A percentile compares a stretch with the other conserved stretches of the same genome.
These are phyloP conservation scores for Drepana falcataria DNA, from an alignment of 2,888 invertebrate species.

Conservation along the genomic window DNA sequence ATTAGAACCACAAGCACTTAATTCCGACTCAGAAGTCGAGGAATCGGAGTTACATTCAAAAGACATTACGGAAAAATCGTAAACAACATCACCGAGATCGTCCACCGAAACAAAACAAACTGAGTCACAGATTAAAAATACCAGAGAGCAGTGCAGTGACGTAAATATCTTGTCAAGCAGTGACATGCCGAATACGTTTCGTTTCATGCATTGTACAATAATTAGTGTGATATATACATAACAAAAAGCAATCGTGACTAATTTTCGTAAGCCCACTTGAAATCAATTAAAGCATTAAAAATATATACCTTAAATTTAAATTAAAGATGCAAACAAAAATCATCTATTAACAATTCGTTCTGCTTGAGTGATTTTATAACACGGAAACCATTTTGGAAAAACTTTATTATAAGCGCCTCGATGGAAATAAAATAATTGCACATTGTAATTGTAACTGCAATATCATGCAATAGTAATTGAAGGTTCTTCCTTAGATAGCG, in stretches of 20 bases:
- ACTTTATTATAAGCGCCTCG: slow-evolving; percentile 4
- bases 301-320: too few relatives aligned
- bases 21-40: slow-evolving; percentile 65
- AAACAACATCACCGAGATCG: slow-evolving; percentile 4
- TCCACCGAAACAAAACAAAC: slow-evolving; percentile 7
- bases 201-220: slow-evolving; percentile 9
- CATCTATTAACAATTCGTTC: not conserved
- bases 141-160: not conserved
- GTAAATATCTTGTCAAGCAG: slow-evolving; percentile 7
- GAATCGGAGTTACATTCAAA: slow-evolving; percentile 43
- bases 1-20: slow-evolving; percentile 57
- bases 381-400: slow-evolving; percentile 22
- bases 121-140: slow-evolving; percentile 1
- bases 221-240: not conserved
- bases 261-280: too few relatives aligned
- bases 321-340: not conserved
- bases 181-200: slow-evolving; percentile 14
- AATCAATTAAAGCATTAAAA: too few relatives aligned
- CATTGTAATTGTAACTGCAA: slow-evolving; percentile 40
- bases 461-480: slow-evolving; percentile 53
- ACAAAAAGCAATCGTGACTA: too few relatives aligned
- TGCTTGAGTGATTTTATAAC: not conserved
- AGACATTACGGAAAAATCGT: slow-evolving; percentile 36
- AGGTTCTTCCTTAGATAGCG: slow-evolving; percentile 55
- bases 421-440: slow-evolving; percentile 1